Conservation (phyloP, 2,113 vertebrate genomes). For the Lontra canadensis region DNA sequence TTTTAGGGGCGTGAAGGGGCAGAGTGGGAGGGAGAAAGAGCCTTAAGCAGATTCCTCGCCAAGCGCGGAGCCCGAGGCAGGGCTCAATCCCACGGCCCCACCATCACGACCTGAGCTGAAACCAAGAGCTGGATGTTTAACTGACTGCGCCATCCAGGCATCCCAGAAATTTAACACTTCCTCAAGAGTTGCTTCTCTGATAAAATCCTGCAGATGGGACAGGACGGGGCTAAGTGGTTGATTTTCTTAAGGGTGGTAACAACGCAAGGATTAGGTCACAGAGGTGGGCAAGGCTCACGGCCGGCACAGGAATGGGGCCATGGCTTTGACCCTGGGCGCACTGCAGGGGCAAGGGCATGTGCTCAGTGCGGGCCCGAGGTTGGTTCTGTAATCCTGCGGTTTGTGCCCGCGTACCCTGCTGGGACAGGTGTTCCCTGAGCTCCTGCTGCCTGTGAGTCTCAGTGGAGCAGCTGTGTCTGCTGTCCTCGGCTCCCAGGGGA, state of each 20-base stretch:
- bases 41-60: neutral
- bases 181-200: neutral
- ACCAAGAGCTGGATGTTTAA: neutral
- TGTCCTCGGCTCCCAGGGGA: neutral
- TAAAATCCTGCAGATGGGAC: neutral
- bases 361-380: neutral
- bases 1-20: neutral
- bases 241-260: neutral
- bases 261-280: neutral
- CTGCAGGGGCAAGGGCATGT: accelerated
- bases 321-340: neutral
- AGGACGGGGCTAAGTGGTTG: neutral
- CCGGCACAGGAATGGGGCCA: accelerated
- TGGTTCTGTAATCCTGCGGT: accelerated
- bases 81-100: neutral
- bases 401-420: accelerated
- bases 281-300: neutral
- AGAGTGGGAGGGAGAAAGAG: neutral
- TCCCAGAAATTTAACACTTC: neutral
- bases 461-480: neutral
- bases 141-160: accelerated
- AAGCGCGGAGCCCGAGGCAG: neutral
- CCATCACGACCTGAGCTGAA: neutral
- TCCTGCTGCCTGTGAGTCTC: accelerated
- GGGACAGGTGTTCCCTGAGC: neutral